Conservation (phyloP, 2,888 invertebrate species). For the Anthophora plumipes region DNA sequence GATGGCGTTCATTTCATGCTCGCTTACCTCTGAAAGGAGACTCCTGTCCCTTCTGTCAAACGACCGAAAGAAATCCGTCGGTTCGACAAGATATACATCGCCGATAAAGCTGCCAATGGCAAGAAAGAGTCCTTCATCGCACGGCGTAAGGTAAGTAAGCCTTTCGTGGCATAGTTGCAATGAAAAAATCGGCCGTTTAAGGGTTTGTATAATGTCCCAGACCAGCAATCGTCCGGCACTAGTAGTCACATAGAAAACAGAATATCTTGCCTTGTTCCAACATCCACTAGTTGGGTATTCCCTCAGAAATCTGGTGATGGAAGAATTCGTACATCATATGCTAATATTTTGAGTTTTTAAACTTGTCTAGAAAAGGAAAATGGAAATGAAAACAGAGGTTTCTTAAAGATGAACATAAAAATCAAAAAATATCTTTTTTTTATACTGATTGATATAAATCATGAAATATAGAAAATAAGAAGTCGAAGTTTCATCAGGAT, state of each 20-base stretch:
- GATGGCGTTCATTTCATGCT: conserved; percentile 3
- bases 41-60: conserved; percentile 92
- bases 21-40: conserved; percentile 89
- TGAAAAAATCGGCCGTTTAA: conserved; percentile 92
- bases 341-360: background rate
- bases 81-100: conserved; percentile 91
- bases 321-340: background rate
- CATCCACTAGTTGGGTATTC: conserved; percentile 85
- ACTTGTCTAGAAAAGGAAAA: background rate
- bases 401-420: no score
- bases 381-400: no score
- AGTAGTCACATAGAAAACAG: conserved; percentile 93
- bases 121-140: conserved; percentile 88
- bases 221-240: conserved; percentile 94
- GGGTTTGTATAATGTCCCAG: conserved; percentile 95
- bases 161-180: conserved; percentile 90
- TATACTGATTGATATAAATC: no score
- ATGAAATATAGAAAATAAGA: no score
- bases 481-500: no score
- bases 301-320: conserved; percentile 19
- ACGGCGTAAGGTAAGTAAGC: conserved; percentile 88
- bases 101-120: conserved; percentile 93
- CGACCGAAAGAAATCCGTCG: conserved; percentile 90
- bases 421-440: no score
- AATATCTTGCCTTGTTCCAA: conserved; percentile 90